A percentile compares a stretch with the other conserved stretches of the same genome.
Conservation (phyloP, 2,113 vertebrate species). For the Cyanoramphus novaezelandiae region DNA sequence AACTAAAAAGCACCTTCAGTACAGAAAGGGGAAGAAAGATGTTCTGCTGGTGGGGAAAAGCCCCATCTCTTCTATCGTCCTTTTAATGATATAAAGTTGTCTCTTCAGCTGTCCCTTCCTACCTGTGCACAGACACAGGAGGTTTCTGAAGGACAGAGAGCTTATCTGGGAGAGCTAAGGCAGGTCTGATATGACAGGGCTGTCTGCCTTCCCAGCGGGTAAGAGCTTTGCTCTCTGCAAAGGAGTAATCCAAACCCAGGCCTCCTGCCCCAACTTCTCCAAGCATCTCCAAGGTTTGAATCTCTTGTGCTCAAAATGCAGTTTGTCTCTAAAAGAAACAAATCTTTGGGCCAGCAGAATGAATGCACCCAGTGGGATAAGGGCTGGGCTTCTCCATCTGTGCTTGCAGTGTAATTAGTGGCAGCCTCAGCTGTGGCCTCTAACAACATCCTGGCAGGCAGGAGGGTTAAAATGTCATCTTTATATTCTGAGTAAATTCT, state of each 20-base stretch:
- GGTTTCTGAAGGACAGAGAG: neutral
- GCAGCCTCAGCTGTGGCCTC: neutral
- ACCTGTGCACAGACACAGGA: neutral
- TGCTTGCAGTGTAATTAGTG: neutral
- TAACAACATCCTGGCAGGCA: rapidly evolving
- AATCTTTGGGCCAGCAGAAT: neutral
- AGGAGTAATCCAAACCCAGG: neutral
- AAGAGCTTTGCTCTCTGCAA: neutral
- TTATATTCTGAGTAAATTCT: neutral
- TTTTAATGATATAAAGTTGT: neutral
- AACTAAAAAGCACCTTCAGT: neutral
- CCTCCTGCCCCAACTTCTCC: neutral
- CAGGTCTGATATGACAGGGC: neutral
- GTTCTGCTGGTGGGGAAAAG: neutral
- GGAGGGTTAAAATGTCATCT: neutral
- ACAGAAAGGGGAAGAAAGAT: neutral
- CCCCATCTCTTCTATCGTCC: neutral
- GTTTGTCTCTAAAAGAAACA: neutral
- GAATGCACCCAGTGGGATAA: neutral
- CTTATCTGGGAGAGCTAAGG: neutral
- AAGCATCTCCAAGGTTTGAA: neutral
- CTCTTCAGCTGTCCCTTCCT: neutral
- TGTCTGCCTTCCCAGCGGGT: neutral
- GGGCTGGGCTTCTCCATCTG: neutral
- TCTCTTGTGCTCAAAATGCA: neutral